Conservation (phyloP, 2,113 vertebrate species). For the Rhinolophus sinicus region DNA sequence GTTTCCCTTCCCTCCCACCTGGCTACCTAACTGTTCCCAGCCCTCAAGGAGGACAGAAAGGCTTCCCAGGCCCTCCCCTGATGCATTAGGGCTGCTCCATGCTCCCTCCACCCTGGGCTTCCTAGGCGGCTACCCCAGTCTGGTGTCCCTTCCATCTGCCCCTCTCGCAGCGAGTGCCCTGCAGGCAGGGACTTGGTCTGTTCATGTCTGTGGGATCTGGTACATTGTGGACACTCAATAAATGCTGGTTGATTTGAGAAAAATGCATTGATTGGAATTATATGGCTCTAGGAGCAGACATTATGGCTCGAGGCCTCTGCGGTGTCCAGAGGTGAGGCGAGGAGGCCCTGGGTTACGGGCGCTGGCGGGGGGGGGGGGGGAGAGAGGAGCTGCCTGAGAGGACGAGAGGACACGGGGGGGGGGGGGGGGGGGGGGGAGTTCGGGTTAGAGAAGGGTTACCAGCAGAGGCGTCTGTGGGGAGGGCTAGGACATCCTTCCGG, state of each 20-base stretch:
- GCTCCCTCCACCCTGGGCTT: background rate
- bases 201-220: too few species aligned
- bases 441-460: background rate
- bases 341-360: background rate
- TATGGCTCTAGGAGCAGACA: background rate
- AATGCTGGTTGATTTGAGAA: background rate
- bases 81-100: background rate
- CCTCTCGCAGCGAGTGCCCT: background rate
- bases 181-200: background rate
- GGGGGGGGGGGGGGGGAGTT: background rate
- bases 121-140: rapidly evolving
- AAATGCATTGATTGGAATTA: background rate
- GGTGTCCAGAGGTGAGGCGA: background rate
- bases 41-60: background rate
- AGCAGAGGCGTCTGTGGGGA: background rate
- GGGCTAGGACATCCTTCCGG: background rate
- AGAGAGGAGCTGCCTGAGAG: background rate
- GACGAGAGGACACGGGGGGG: background rate
- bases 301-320: background rate
- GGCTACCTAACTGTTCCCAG: background rate
- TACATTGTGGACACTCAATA: too few species aligned
- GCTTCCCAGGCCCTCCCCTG: background rate
- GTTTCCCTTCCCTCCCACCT: too few species aligned
- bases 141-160: background rate
- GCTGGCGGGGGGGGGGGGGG: rapidly evolving